phyloP scores from a whole-genome alignment of 1,140 invertebrate species.

The Pseudoatta argentina region DNA sequence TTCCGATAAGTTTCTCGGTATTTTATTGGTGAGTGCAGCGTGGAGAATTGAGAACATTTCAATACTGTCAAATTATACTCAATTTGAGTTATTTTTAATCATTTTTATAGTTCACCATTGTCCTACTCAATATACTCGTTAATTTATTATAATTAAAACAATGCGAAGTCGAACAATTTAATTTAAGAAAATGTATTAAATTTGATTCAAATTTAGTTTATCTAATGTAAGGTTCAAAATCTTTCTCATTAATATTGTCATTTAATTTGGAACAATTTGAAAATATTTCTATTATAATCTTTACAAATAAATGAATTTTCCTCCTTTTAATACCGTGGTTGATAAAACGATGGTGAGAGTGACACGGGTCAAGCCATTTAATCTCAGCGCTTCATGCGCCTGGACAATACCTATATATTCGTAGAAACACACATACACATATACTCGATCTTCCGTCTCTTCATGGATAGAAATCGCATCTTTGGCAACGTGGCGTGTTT shows the following conservation, averaged over 20 bases:
- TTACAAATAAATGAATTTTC: neutral
- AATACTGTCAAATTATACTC: neutral
- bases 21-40: neutral
- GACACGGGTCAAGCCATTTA: neutral
- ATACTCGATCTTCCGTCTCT: slow-evolving; percentile 35
- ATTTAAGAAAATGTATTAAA: too few species aligned
- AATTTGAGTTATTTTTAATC: too few species aligned
- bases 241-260: neutral
- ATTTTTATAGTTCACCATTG: too few species aligned
- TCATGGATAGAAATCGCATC: slow-evolving; percentile 34
- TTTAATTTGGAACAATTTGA: neutral
- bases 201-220: neutral
- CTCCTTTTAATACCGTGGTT: neutral
- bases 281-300: slow-evolving; percentile 16
- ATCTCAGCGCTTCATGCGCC: neutral
- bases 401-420: neutral
- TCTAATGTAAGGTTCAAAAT: neutral
- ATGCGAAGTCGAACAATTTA: too few species aligned
- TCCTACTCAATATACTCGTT: too few species aligned
- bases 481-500: slow-evolving; percentile 27
- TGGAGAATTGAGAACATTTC: neutral
- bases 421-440: neutral
- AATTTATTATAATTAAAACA: too few species aligned
- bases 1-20: too few species aligned
- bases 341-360: neutral